Base-by-base conservation (phyloP, 2,113 vertebrate species). In the Muscicapa adusta region DNA sequence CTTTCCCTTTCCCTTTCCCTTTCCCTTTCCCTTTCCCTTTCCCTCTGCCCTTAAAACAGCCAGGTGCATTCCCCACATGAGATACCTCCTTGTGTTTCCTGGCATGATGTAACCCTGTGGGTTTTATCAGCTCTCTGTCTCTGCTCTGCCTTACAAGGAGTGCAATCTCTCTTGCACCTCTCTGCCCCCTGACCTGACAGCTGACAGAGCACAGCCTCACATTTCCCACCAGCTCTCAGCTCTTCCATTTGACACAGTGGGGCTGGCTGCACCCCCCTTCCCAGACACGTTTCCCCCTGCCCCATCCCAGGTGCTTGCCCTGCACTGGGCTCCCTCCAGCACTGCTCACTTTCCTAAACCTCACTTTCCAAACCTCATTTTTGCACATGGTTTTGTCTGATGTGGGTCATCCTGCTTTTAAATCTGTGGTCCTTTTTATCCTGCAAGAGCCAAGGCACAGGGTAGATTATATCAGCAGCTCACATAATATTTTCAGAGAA, bases 61-160 rank as follows among this genome's bases (percentile, higher is more conserved):
- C 42, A 18, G n/a, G 47, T 11, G 67, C n/a, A 43, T 76, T 86
- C 86, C 60, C 33, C 1, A 1, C 2, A 1, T 1, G 10, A 53
- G 48, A 20, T 63, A 54, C 43, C 56, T 85, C 58, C 56, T 29
- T 0, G 1, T 90, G 87, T 72, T 90, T 90, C 56, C 78, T 4
- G 0, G 51, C 25, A 28, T 4, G 0, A 28, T 0, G 0, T 18
- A 68, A 45, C 75, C 42, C 1, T 0, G 9, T 2, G 13, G 56
- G 61, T 83, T 94, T 95, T 94, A 95, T 94, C 94, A 91, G 73
- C 70, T 72, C 61, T 61, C 54, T 85, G 88, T 38, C 89, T 96
- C 29, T 80, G 78, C 67, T 74, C 95, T 92, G 71, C 98, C 97
- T 88, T 97, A 97, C 88, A 97, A 97, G 97, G 98, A 93, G 34